A percentile compares a stretch with the other conserved stretches of the same genome.
phyloP scores from a whole-genome alignment of 2,797 vertebrate genomes.

The Naso thynnoides region DNA sequence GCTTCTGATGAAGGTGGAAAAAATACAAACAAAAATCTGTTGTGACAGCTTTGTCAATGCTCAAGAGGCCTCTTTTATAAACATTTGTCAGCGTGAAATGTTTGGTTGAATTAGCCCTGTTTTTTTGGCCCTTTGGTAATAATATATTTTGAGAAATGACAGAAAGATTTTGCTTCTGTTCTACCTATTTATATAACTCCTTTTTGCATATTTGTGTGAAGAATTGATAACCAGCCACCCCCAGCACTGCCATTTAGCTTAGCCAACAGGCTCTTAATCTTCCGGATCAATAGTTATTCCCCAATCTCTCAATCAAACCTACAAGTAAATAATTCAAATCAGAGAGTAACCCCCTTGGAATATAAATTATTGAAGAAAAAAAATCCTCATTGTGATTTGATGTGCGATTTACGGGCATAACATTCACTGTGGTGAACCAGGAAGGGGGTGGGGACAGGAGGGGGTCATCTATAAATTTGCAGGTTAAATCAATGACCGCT shows the following conservation, averaged over 20 bases:
- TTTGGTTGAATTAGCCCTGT: constrained; percentile 7
- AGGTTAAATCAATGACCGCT: constrained; percentile 77
- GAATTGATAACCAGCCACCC: constrained; percentile 63
- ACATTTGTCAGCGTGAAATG: constrained; percentile 35
- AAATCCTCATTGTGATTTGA: constrained; percentile 69
- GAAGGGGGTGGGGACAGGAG: constrained; percentile 20
- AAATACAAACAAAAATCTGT: constrained; percentile 29
- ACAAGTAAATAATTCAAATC: constrained; percentile 86
- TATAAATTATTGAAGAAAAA: constrained; percentile 67
- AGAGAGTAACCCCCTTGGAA: constrained; percentile 78
- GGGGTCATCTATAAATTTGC: constrained; percentile 67
- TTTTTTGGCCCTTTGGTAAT: constrained; percentile 18
- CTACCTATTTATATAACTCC: constrained; percentile 50
- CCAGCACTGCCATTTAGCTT: constrained; percentile 73
- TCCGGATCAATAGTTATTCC: constrained; percentile 80
- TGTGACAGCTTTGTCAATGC: constrained; percentile 39
- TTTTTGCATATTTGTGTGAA: constrained; percentile 45
- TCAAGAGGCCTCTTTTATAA: constrained; percentile 27
- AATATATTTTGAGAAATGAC: constrained; percentile 21
- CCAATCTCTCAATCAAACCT: constrained; percentile 77
- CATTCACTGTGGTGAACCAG: constrained; percentile 53
- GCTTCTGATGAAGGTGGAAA: constrained; percentile 32
- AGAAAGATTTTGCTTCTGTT: constrained; percentile 13
- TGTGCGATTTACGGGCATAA: constrained; percentile 61
- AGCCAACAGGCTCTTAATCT: constrained; percentile 82